Evolutionary conservation across 2,797 vertebrate species (phyloP).

Genomic region (Apogon hyalosoma): DNA sequence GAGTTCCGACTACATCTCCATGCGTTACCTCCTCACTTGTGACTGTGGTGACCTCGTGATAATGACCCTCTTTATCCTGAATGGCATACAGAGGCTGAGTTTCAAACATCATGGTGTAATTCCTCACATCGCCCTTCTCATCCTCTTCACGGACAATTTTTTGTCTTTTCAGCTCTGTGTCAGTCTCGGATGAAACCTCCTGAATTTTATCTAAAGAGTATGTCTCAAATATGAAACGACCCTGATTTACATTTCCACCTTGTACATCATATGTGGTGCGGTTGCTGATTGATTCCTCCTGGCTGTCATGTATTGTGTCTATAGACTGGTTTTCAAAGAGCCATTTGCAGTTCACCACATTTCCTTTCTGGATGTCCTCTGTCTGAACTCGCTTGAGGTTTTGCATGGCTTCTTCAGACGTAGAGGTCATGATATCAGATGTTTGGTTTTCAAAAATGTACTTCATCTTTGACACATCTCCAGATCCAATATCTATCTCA

Average conservation of each 20-base stretch:
- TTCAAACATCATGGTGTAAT: slow-evolving; percentile 94
- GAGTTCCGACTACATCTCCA: slow-evolving; percentile 91
- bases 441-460: slow-evolving; percentile 93
- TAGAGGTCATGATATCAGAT: slow-evolving; percentile 88
- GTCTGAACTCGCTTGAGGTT: slow-evolving; percentile 86
- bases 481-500: slow-evolving; percentile 89
- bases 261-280: slow-evolving; percentile 88
- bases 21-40: slow-evolving; percentile 92
- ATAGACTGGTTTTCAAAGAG: slow-evolving; percentile 93
- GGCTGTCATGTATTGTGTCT: slow-evolving; percentile 83
- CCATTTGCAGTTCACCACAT: slow-evolving; percentile 90
- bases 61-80: slow-evolving; percentile 91
- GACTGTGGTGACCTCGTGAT: slow-evolving; percentile 94
- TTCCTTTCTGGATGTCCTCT: slow-evolving; percentile 91
- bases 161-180: slow-evolving; percentile 71
- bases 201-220: slow-evolving; percentile 91
- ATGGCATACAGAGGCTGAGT: slow-evolving; percentile 94
- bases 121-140: slow-evolving; percentile 90
- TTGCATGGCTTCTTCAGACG: slow-evolving; percentile 87
- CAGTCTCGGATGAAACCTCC: slow-evolving; percentile 79
- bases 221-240: slow-evolving; percentile 93
- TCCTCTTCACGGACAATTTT: slow-evolving; percentile 83
- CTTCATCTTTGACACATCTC: slow-evolving; percentile 91
- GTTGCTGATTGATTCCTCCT: slow-evolving; percentile 71
- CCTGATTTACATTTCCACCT: slow-evolving; percentile 89